phyloP scores from a whole-genome alignment of 92 coral and sea anemone genomes.

The Siderastrea siderea region DNA sequence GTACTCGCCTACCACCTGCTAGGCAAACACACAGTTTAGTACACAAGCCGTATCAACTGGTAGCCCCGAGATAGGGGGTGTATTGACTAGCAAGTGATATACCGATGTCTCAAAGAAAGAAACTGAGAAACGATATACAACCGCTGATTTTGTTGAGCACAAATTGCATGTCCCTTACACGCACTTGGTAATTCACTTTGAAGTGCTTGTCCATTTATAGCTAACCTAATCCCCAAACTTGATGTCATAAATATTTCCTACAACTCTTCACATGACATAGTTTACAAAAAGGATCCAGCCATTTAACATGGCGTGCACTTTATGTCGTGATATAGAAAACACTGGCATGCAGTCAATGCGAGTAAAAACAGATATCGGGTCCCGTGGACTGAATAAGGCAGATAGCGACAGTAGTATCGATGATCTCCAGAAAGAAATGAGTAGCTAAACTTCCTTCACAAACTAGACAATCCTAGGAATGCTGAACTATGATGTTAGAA shows the following conservation, averaged over 20 bases:
- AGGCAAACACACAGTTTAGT: slow-evolving; percentile 47
- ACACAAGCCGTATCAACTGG: slow-evolving; percentile 8
- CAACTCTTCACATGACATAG: background rate
- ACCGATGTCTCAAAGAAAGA: background rate
- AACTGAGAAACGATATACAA: background rate
- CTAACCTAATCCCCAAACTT: too few relatives aligned
- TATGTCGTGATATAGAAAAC: background rate
- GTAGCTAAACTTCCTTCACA: background rate
- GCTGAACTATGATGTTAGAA: too few relatives aligned
- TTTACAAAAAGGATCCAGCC: background rate
- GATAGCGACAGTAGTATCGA: background rate
- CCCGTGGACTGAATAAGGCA: slow-evolving; percentile 12
- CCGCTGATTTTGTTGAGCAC: too few relatives aligned
- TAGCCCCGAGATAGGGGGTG: background rate
- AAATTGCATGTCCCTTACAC: too few relatives aligned
- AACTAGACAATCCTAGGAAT: background rate
- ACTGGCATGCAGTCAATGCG: slow-evolving; percentile 18
- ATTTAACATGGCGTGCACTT: too few relatives aligned
- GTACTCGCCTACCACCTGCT: slow-evolving; percentile 67
- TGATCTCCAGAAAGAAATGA: background rate
- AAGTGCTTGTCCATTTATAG: background rate
- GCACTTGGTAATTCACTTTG: background rate
- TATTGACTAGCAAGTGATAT: background rate
- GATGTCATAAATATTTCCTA: background rate
- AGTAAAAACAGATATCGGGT: slow-evolving; percentile 16